Conservation (phyloP, 2,113 vertebrate species). For the Elephantulus edwardii region DNA sequence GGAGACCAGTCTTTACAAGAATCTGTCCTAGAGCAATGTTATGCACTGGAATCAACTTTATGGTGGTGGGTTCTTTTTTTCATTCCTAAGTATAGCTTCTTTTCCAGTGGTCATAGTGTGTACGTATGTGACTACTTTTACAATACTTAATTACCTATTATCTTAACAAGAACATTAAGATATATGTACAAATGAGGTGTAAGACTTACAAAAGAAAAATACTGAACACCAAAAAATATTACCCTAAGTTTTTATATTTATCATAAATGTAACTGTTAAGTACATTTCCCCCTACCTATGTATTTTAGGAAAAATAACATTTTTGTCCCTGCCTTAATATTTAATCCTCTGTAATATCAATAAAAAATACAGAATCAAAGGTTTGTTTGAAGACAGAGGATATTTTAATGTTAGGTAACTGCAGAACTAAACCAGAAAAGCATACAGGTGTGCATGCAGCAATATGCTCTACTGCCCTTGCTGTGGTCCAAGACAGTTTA, state of each 20-base stretch:
- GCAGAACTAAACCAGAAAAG: not conserved
- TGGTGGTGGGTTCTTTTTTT: not conserved
- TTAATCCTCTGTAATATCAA: conserved; percentile 23
- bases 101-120: not conserved
- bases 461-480: not conserved
- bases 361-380: conserved; percentile 43
- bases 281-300: not conserved
- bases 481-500: not conserved
- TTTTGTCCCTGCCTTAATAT: not conserved
- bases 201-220: not conserved
- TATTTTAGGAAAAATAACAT: not conserved
- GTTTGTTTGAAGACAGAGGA: conserved; percentile 22
- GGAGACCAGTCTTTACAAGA: too few species aligned
- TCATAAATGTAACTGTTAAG: not conserved
- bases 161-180: not conserved
- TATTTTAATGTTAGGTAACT: conserved; percentile 23
- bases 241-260: conserved; percentile 12
- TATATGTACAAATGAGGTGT: not conserved
- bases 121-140: not conserved
- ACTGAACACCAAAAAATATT: not conserved
- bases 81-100: not conserved
- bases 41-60: not conserved
- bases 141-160: not conserved
- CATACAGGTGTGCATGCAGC: not conserved
- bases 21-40: too few species aligned